Evolutionary conservation across 1,140 invertebrate genomes (phyloP), one percentile per base, ranked within the genome.

Genomic region (Andrena cerasifolii): DNA sequence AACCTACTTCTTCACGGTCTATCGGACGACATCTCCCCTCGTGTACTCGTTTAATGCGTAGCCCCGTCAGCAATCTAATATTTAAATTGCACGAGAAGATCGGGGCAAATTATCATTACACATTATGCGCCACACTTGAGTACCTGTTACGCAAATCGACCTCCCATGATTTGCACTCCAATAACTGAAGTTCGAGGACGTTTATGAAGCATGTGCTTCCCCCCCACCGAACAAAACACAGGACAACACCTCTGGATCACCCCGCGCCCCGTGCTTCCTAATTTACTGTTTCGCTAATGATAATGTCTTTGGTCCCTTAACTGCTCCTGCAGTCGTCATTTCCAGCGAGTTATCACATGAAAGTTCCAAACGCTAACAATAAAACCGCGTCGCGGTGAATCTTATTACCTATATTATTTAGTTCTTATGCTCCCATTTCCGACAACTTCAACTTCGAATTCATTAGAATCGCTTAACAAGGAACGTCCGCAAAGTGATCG

Each of bases 81-180:
- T 47, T 21, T 63, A 45, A 63, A 63, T 63, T 47, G 40, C 61
- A 28, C 40, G 8, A 40, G 40, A 63, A 45, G 61, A 26, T 47
- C 40, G 16, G 4, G 16, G 43, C 61, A 18, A 63, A 63, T 63
- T 63, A 63, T 63, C 61, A 36, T 36, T 16, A 16, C 8, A 6
- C 21, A 63, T 63, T 18, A 45, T 31, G 43, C 40, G 16, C 26
- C 43, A 47, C 24, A 40, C 61, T 63, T 28, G 18, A 21, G 3
- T 49, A 24, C 14, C 16, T 14, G 40, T 66, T 66, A 66, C 51
- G 63, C 28, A 33, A 66, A 66, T 66, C 63, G 45, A 66, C 28
- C 31, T 51, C 45, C 47, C 63, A 45, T 51, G 45, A 51, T 51
- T 18, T 21, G n/a, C 33, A 33, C n/a, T 66, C 18, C 45, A 33